Evolutionary conservation across 2,888 invertebrate species (phyloP).

Genomic region (Dichetophora obliterata): DNA sequence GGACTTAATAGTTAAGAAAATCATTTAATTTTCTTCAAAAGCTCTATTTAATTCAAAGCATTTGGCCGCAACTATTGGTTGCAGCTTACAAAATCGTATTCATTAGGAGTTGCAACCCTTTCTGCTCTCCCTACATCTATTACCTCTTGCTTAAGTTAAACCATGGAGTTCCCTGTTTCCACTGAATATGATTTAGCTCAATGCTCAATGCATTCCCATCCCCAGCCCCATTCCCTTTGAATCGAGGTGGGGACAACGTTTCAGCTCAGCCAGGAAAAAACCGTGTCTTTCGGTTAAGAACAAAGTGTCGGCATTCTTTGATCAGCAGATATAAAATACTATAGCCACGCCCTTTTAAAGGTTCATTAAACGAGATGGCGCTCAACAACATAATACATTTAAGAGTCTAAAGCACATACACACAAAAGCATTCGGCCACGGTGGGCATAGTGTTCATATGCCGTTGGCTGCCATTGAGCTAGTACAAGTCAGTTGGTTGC

Average conservation of each 20-base stretch:
- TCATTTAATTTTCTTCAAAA: too few species aligned
- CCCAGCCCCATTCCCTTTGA: too few species aligned
- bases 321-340: constrained; percentile 70
- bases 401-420: constrained; percentile 33
- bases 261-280: constrained; percentile 30
- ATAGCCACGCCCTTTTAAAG: constrained; percentile 68
- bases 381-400: constrained; percentile 60
- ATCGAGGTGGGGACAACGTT: not conserved
- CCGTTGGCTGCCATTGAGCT: constrained; percentile 1
- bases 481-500: not conserved
- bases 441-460: not conserved
- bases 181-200: too few species aligned
- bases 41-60: too few species aligned
- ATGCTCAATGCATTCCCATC: too few species aligned
- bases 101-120: too few species aligned
- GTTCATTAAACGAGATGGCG: constrained; percentile 70
- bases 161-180: too few species aligned
- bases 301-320: constrained; percentile 69
- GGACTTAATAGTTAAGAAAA: not conserved
- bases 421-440: not conserved
- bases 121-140: too few species aligned
- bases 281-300: constrained; percentile 56
- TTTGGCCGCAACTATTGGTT: too few species aligned
- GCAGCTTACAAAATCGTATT: too few species aligned
- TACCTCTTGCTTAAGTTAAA: too few species aligned